Evolutionary conservation across 2,113 vertebrate species (phyloP), one percentile per base, ranked within the genome.

Genomic region (Semicossyphus pulcher): DNA sequence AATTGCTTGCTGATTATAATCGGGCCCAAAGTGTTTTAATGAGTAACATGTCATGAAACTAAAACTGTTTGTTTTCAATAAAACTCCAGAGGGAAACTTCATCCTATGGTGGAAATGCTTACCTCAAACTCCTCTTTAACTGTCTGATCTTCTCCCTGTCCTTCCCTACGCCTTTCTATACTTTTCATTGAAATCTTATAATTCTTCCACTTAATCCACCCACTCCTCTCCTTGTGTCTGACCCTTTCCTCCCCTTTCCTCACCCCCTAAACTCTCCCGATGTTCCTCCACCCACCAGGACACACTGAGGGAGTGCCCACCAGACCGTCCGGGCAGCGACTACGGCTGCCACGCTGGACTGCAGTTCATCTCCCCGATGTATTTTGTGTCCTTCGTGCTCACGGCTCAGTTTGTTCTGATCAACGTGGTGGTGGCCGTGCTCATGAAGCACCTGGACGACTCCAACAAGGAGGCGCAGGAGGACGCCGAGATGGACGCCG

Each of bases 371-470:
- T 99, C 97, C 0, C 97, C 98, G 0, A 85, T 99, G 77, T 99
- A 99, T 92, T 99, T 99, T 6, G 98, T 99, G 80, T 99, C 96
- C 87, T 99, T 99, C 39, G 98, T 99, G 92, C 96, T 99, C 87
- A 99, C 97, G 6, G 97, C 98, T 1, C 98, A 99, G 94, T 99
- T 99, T 14, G 98, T 99, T 21, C 96, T 99, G 87, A 98, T 99
- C 91, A 99, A 99, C 21, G 98, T 99, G 92, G 98, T 99, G 90
- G 98, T 99, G 78, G 98, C 98, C 0, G 98, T 99, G 73, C 95
- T 99, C 57, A 99, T 99, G 98, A 99, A 99, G 81, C 98, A 99
- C 52, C 94, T 99, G 26, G 97, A 99, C 0, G 98, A 99, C 86
- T 99, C 97, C 89, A 99, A 99, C 91, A 99, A 99, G 78, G 98